Evolutionary conservation across 1,140 invertebrate species (phyloP).

Genomic region (Sarcophaga bullata): DNA sequence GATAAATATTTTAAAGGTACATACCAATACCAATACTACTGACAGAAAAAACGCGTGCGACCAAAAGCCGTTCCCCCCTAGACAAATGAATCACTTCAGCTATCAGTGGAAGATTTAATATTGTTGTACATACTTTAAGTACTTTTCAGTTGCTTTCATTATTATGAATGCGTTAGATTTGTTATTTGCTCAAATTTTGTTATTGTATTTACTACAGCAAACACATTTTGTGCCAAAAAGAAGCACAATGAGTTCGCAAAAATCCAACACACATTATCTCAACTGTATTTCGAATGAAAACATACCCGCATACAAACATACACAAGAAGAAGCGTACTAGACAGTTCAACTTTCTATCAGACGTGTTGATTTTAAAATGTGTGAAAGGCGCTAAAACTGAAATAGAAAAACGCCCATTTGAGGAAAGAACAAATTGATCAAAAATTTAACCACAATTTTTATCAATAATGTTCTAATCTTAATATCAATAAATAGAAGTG

Average conservation of each 20-base stretch:
- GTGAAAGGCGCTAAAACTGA: too few relatives aligned
- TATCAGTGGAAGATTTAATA: background rate
- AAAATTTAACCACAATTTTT: too few relatives aligned
- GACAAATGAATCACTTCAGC: background rate
- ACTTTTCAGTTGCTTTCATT: too few relatives aligned
- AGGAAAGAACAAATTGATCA: too few relatives aligned
- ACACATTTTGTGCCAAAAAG: background rate
- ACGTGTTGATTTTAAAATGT: too few relatives aligned
- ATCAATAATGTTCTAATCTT: too few relatives aligned
- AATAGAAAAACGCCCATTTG: too few relatives aligned
- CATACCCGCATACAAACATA: background rate
- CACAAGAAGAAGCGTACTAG: background rate
- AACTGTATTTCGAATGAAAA: too few relatives aligned
- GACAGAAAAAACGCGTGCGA: background rate
- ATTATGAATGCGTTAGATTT: background rate
- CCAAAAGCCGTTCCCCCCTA: background rate
- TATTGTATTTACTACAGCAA: background rate
- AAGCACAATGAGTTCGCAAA: slow-evolving; percentile 6
- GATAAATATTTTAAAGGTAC: background rate
- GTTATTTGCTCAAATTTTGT: background rate
- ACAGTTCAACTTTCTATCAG: background rate
- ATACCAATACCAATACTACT: background rate
- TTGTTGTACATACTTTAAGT: too few relatives aligned
- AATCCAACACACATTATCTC: too few relatives aligned
- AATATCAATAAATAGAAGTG: too few relatives aligned